Evolutionary conservation across 2,888 invertebrate genomes (phyloP), one percentile per base, ranked within the genome.

Genomic region (Drosophila algonquin): DNA sequence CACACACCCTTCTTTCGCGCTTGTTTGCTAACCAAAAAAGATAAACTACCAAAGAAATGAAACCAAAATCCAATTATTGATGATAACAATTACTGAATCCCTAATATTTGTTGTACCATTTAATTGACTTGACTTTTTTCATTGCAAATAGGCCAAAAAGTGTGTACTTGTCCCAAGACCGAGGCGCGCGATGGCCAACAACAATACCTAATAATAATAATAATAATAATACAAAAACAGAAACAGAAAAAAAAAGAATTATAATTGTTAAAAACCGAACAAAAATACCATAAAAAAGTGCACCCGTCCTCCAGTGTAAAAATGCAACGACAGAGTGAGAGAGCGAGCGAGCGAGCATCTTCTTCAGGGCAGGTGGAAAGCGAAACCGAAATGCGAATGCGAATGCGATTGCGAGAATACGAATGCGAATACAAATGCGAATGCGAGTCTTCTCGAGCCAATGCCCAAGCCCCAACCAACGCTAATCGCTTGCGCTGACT

Each of bases 121-220:
- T 92, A 89, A 92, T 92, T 92, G 90, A 92, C 91, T 91, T 90
- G 88, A 89, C 86, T 92, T 92, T 92, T 92, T 92, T 92, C 92
- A 87, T 92, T 92, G 91, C 91, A 91, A 92, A 92, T 92, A 92
- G 92, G 92, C 92, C 92, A 91, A 91, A 92, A 92, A 92, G 92
- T 92, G 92, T 92, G 92, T 92, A 92, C 92, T 91, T 92, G 92
- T 92, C 92, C 92, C 91, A 81, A 90, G 92, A 92, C 91, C 92
- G 92, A 92, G 92, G 92, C 92, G 92, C 92, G 92, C 92, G 92
- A 92, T 92, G 92, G 92, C 92, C 92, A 92, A 90, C 91, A 90
- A 87, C 91, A 87, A 90, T 89, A 90, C 81, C 89, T 90, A 90
- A 89, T 82, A 77, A 83, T 81, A 81, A 73, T 68, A 74, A 72